Base-by-base conservation (phyloP, 2,888 invertebrate species). In the Ellobium chinense region DNA sequence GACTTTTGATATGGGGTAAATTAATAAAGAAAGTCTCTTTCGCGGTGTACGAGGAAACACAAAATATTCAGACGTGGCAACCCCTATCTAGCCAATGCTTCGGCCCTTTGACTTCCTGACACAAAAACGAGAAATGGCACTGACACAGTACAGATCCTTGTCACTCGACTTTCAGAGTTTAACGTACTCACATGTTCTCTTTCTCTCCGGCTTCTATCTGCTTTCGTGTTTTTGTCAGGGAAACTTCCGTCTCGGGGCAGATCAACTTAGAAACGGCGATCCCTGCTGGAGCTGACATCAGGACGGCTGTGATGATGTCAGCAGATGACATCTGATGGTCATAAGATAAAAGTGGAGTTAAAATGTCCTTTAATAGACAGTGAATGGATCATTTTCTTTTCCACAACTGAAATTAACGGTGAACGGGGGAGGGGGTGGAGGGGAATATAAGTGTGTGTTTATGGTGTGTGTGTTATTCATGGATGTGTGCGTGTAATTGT, bases 271-370 rank as follows among this genome's bases (percentile, higher is more conserved):
- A 82, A n/a, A 82, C 81, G 54, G 82, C 84, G 2, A 84, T 78
- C 14, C 80, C 82, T 3, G 84, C 84, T 14, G 84, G 84, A 12
- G 84, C 84, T 5, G 84, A 84, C 84, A 84, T 84, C 29, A 84
- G 46, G 27, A 77, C 79, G 12, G 84, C 84, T 14, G 84, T 81
- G 37, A 84, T 63, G 34, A 82, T 79, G 54, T 82, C 79, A 21
- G 82, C 14, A 1, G 84, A 84, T 14, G 82, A 80, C 54, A 83
- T 78, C 82, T 82, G 74, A 24, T 3, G 21, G 21, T 39, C 36
- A 21, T 18, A 29, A 2, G 54, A 31, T 31, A 34, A 14, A 58
- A 18, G 27, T 54, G 27, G n/a, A 69, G 37, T 1, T 37, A 46
- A 34, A 54, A 24, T 62, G 62, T 18, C 62, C 9, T 18, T 62